These are phyloP conservation scores for Brachirus orientalis DNA, from an alignment of 2,113 vertebrate species.

Conservation along the genomic window DNA sequence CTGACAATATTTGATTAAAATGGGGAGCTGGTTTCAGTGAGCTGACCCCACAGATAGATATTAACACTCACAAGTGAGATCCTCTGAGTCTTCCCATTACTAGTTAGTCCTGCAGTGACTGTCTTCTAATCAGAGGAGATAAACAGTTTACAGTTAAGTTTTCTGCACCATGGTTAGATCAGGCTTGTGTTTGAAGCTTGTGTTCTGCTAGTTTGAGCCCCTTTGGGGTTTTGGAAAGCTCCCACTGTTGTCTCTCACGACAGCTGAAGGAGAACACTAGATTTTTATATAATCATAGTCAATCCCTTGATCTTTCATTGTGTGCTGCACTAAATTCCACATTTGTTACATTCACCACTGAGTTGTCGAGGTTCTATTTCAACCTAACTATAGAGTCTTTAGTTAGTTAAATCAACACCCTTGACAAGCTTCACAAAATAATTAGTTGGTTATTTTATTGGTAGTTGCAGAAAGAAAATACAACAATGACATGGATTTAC, in stretches of 20 bases:
- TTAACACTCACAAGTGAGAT: background rate
- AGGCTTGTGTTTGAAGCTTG: too few relatives aligned
- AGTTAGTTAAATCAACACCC: background rate
- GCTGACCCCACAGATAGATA: too few relatives aligned
- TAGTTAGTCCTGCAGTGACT: background rate
- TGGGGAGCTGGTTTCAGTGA: background rate
- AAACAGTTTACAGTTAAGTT: background rate
- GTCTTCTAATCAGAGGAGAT: slow-evolving; percentile 2
- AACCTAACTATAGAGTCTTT: background rate
- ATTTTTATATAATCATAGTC: slow-evolving; percentile 5
- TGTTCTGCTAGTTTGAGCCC: too few relatives aligned
- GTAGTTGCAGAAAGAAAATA: too few relatives aligned
- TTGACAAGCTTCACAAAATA: too few relatives aligned
- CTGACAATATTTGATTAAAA: background rate
- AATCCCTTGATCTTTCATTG: too few relatives aligned
- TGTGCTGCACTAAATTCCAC: too few relatives aligned
- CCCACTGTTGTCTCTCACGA: slow-evolving; percentile 4
- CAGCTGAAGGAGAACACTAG: background rate
- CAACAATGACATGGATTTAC: too few relatives aligned
- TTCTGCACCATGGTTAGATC: slow-evolving; percentile 12
- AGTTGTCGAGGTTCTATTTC: background rate
- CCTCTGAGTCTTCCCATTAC: background rate
- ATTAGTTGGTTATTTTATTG: too few relatives aligned
- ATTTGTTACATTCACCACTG: background rate
- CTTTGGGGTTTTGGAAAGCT: too few relatives aligned